phyloP scores from a whole-genome alignment of 2,797 vertebrate genomes.

The Karalla daura region DNA sequence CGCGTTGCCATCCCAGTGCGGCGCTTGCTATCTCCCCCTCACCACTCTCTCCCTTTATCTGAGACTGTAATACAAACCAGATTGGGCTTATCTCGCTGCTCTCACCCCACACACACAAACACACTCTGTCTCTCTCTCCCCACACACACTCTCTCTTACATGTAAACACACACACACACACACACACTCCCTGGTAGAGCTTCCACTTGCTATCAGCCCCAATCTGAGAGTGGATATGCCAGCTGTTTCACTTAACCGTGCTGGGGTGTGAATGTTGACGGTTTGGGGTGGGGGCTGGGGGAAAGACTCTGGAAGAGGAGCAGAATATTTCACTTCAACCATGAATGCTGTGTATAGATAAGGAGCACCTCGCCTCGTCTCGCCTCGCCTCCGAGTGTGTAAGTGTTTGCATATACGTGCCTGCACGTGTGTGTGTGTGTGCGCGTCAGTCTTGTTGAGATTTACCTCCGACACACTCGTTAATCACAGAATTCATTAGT shows the following conservation, averaged over 20 bases:
- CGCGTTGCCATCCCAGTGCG: slow-evolving; percentile 25
- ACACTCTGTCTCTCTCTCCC: slow-evolving; percentile 16
- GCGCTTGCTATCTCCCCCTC: slow-evolving; percentile 53
- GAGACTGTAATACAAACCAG: slow-evolving; percentile 72
- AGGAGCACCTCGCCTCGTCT: slow-evolving; percentile 47
- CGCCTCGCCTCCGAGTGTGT: slow-evolving; percentile 49
- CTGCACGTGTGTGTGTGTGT: slow-evolving; percentile 35
- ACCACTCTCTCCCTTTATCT: slow-evolving; percentile 66
- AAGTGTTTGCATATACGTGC: slow-evolving; percentile 35
- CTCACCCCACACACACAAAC: slow-evolving; percentile 20
- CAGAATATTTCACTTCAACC: slow-evolving; percentile 67
- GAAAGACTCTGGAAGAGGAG: slow-evolving; percentile 46
- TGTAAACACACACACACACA: slow-evolving; percentile 44
- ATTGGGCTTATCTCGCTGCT: slow-evolving; percentile 68
- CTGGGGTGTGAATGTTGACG: slow-evolving; percentile 41
- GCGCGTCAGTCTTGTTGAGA: slow-evolving; percentile 63
- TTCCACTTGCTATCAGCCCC: slow-evolving; percentile 52
- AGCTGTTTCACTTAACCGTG: slow-evolving; percentile 74
- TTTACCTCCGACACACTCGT: slow-evolving; percentile 75
- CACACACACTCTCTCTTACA: slow-evolving; percentile 27
- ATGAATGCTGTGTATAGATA: slow-evolving; percentile 68
- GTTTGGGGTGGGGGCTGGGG: no score
- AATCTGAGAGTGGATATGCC: slow-evolving; percentile 69
- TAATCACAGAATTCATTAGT: slow-evolving; percentile 82
- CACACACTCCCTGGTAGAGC: slow-evolving; percentile 14